These are phyloP conservation scores for Echinarachnius parma DNA, from an alignment of 53 echinoderm and acorn worm species.

Conservation along the genomic window DNA sequence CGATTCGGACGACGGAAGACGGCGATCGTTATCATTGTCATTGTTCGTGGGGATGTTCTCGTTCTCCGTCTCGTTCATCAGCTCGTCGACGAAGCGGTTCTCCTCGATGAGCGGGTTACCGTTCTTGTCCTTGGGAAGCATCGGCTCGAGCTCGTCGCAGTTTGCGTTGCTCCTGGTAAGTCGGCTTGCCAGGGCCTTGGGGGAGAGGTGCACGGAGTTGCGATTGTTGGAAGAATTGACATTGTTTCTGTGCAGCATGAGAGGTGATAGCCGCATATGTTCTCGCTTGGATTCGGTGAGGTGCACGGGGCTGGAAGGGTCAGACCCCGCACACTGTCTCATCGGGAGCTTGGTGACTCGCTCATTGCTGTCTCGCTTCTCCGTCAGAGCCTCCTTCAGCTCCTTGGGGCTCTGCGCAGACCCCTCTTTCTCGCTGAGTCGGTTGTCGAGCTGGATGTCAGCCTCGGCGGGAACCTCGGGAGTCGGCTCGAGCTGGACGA, in stretches of 20 bases:
- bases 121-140: conserved; percentile 73
- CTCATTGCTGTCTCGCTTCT: conserved; percentile 22
- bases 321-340: conserved; percentile 37
- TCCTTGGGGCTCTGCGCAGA: background rate
- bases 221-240: conserved; percentile 14
- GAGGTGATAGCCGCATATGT: conserved; percentile 7
- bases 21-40: conserved; percentile 13
- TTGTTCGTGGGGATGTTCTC: conserved; percentile 41
- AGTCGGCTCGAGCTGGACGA: conserved; percentile 55
- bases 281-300: conserved; percentile 15
- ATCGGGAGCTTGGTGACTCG: conserved; percentile 19
- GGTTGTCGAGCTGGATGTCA: conserved; percentile 56
- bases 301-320: conserved; percentile 43
- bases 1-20: conserved; percentile 15
- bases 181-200: conserved; percentile 30
- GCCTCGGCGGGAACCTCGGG: conserved; percentile 62
- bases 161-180: conserved; percentile 34
- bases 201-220: conserved; percentile 34
- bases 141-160: conserved; percentile 68
- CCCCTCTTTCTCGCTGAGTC: conserved; percentile 44
- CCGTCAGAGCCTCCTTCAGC: background rate
- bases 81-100: conserved; percentile 39
- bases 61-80: conserved; percentile 48
- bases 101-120: conserved; percentile 51
- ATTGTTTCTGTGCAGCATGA: conserved; percentile 45